Base-by-base conservation (phyloP, 2,888 invertebrate species). In the Morinoia aosen region DNA sequence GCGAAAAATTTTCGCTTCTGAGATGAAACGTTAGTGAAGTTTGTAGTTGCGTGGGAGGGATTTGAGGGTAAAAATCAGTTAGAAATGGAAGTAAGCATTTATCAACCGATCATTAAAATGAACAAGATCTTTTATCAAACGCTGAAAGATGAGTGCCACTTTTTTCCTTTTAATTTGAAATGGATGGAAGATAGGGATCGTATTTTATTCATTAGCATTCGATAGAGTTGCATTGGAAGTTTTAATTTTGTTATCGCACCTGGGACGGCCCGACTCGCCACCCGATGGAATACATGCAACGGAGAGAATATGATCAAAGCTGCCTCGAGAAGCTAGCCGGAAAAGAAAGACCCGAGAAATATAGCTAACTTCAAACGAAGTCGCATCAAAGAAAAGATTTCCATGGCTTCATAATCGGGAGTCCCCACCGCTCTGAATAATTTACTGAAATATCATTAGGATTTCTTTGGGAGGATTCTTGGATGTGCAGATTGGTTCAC, bases 181-280 rank as follows among this genome's bases (percentile, higher is more conserved):
- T 76, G 76, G 76, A 16, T 76, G 25, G 76, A 76, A 16, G 76
- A 14, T 2, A 76, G 33, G 76, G 76, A 76, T 76, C 76, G 90
- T 90, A 90, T 90, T 90, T 90, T 90, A 90, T 90, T 90, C 48
- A 90, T 90, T 90, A 90, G 40, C 90, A 90, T 90, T 11, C 90
- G 90, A 90, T 90, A 39, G 90, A 39, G 48, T 90, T 90, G n/a
- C 90, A 90, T 90, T 40, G 93, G 57, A 93, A 93, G 33, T 93
- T 93, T 93, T 93, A 93, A 93, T 93, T 93, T 93, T 11, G 57
- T 93, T 56, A n/a, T 11, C 57, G 33, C 93, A 93, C 93, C 93
- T 93, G 93, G 12, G 93, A 57, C 93, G 25, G 39, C 48, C 93
- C 93, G 93, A 57, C 56, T 39, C 12, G 93, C 12, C 12, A 58